Conservation (phyloP, 2,888 invertebrate species). For the Drosophila longiperda region DNA sequence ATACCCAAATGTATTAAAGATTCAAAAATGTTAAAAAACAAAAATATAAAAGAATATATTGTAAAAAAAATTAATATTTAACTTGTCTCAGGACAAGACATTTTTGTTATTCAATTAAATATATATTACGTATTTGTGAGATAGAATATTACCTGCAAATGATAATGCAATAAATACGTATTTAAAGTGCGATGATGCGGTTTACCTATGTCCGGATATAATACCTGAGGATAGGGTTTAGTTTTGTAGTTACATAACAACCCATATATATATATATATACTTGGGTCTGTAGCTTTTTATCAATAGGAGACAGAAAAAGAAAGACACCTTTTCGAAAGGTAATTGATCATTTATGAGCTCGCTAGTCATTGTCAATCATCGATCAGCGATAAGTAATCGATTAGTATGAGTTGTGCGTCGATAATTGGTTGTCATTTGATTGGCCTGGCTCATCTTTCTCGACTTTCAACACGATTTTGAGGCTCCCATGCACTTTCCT, state of each 20-base stretch:
- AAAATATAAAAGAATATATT: background rate
- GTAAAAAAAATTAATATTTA: too few relatives aligned
- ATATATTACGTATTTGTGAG: too few relatives aligned
- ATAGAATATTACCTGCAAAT: too few relatives aligned
- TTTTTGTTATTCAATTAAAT: too few relatives aligned
- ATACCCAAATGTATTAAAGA: background rate
- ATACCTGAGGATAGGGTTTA: background rate
- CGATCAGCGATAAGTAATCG: constrained; percentile 18
- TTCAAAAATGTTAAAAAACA: too few relatives aligned
- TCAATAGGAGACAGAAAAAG: background rate
- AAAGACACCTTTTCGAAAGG: constrained; percentile 3
- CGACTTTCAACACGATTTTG: constrained; percentile 51
- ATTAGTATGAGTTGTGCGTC: constrained; percentile 15
- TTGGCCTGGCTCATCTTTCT: constrained; percentile 40
- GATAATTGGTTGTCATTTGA: constrained; percentile 48
- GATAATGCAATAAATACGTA: too few relatives aligned
- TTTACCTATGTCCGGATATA: too few relatives aligned
- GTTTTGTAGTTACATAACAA: background rate
- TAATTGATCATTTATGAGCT: constrained; percentile 1
- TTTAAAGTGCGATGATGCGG: too few relatives aligned
- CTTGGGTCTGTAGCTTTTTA: background rate
- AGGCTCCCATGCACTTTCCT: constrained; percentile 53
- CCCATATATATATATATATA: background rate
- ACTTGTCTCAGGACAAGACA: too few relatives aligned
- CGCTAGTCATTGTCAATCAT: constrained; percentile 3